Base-by-base conservation (phyloP, 2,797 vertebrate genomes). In the Tokudaia muenninki region DNA sequence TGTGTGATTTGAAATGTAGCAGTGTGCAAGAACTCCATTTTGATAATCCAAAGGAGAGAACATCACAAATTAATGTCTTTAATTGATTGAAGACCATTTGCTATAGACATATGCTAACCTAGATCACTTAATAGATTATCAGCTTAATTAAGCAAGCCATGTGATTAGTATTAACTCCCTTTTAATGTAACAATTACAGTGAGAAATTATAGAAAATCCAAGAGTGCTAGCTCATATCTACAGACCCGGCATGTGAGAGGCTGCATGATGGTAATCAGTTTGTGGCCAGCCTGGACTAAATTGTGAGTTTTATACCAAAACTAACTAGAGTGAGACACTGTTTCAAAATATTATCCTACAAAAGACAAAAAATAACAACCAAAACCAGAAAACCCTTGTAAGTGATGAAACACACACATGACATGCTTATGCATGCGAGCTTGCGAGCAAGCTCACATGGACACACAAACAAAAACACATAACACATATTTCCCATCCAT, bases 61-160 rank as follows among this genome's bases (percentile, higher is more conserved):
- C 9, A 29, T 50, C 59, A 74, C 3, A 78, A 91, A 94, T 87
- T 59, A 70, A 57, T 77, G 19, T 37, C 24, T 78, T 67, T 47
- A 78, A 59, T 52, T 74, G 37, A 77, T 47, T 92, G 61, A 92
- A 86, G 37, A 3, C 2, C 95, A 17, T 67, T 82, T 24, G n/a
- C 82, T 96, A 86, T 78, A 96, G 37, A 82, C 5, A 95, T 50
- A 29, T 50, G 17, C 74, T 17, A 75, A 93, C 83, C 8, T 47
- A 72, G n/a, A n/a, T 74, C 31, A 75, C 55, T 87, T 93, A 74
- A 8, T 80, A 94, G n/a, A 80, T 81, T 50, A 21, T 52, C 77
- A 37, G 6, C 2, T 16, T 92, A 93, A 44, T 24, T 78, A 8
- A 96, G 12, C 6, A 94, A 88, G 57, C 26, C 72, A 50, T 44